Conservation (phyloP, 2,888 invertebrate genomes). For the Andrena chrysosceles region DNA sequence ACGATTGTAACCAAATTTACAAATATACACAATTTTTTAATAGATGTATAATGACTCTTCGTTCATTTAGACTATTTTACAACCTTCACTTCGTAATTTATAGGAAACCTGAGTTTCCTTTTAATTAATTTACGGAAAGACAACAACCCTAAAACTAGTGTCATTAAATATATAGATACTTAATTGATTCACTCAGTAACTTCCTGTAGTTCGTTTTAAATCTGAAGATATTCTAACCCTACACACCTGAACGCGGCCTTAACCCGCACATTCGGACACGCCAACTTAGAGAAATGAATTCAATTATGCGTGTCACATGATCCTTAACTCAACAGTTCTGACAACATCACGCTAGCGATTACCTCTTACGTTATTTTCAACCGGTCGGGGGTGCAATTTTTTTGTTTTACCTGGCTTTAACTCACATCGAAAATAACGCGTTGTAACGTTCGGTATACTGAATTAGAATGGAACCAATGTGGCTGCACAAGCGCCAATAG, state of each 20-base stretch:
- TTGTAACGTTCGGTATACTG: slow-evolving; percentile 15
- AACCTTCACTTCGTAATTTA: too few species aligned
- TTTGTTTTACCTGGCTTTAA: slow-evolving; percentile 16
- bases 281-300: slow-evolving; percentile 13
- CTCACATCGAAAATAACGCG: slow-evolving; percentile 33
- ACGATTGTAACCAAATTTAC: too few species aligned
- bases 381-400: neutral
- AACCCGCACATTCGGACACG: slow-evolving; percentile 2
- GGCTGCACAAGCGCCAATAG: neutral
- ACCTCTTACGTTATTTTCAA: slow-evolving; percentile 13
- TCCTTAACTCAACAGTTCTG: slow-evolving; percentile 16
- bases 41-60: too few species aligned
- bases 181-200: too few species aligned
- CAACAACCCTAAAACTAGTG: too few species aligned
- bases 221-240: neutral
- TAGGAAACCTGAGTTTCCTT: too few species aligned
- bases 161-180: too few species aligned
- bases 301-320: neutral
- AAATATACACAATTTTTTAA: too few species aligned
- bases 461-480: slow-evolving; percentile 16
- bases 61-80: too few species aligned
- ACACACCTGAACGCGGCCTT: neutral
- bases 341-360: slow-evolving; percentile 24
- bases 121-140: too few species aligned
- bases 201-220: too few species aligned